Percentiles rank a stretch among this genome's conserved stretches.
phyloP scores from a whole-genome alignment of 2,888 invertebrate species.

The Geophilus truncorum region DNA sequence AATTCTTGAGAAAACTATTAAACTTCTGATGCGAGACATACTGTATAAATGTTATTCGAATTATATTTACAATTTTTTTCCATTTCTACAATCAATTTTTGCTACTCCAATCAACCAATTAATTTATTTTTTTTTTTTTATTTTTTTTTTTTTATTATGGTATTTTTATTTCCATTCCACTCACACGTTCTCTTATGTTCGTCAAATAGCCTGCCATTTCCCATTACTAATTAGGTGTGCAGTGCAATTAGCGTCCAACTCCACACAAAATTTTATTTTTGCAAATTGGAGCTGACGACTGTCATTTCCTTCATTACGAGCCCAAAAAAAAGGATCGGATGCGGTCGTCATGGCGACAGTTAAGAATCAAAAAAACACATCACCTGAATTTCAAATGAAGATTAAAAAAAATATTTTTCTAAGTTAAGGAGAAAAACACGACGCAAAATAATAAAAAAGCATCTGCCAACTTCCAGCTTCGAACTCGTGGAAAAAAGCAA shows the following conservation, averaged over 20 bases:
- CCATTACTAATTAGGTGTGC: slow-evolving; percentile 13
- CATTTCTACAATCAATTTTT: not conserved
- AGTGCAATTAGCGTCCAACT: slow-evolving; percentile 21
- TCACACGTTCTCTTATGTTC: not conserved
- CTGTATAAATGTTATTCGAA: no score
- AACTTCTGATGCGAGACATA: no score
- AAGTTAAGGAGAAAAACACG: not conserved
- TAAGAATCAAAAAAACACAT: not conserved
- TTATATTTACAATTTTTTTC: no score
- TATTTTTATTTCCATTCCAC: not conserved
- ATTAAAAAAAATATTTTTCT: not conserved
- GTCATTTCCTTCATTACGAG: slow-evolving; percentile 17
- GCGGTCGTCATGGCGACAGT: not conserved
- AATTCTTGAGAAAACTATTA: no score
- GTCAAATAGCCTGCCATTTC: slow-evolving; percentile 22
- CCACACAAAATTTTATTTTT: slow-evolving; percentile 19
- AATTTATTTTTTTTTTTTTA: not conserved
- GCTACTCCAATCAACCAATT: not conserved
- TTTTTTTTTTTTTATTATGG: not conserved
- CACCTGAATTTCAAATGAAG: not conserved
- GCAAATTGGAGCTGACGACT: slow-evolving; percentile 24
- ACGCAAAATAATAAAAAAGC: not conserved
- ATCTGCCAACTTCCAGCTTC: not conserved
- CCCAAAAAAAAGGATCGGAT: not conserved
- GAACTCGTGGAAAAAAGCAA: not conserved